Conservation (phyloP, 2,797 vertebrate genomes). For the Psittacula echo region DNA sequence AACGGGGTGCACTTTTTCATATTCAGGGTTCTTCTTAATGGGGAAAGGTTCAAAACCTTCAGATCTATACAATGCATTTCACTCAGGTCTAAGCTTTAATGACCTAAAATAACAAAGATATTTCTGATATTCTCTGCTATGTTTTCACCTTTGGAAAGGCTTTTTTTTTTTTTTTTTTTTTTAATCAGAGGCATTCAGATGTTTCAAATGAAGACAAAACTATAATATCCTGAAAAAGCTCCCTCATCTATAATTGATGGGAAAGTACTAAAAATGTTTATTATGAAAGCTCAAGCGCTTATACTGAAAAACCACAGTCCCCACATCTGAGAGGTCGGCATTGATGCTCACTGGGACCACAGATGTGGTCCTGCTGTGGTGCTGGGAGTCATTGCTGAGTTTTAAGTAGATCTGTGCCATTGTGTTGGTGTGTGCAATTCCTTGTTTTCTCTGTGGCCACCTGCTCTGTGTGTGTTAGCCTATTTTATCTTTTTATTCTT, state of each 20-base stretch:
- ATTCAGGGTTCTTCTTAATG: slow-evolving; percentile 54
- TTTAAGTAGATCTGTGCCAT: background rate
- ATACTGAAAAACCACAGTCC: background rate
- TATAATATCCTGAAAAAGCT: slow-evolving; percentile 43
- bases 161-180: background rate
- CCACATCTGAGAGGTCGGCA: background rate
- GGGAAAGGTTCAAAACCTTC: slow-evolving; percentile 45
- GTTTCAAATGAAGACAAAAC: slow-evolving; percentile 60
- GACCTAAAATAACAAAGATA: slow-evolving; percentile 23
- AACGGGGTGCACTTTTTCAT: slow-evolving; percentile 52
- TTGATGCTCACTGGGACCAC: background rate
- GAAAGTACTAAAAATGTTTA: slow-evolving; percentile 48
- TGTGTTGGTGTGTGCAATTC: accelerated
- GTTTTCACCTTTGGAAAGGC: background rate
- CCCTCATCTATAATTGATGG: slow-evolving; percentile 29
- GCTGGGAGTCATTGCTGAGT: too few species aligned
- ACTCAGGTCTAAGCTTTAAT: slow-evolving; percentile 32
- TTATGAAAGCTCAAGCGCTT: background rate
- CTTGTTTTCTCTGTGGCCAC: background rate
- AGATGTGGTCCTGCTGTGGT: background rate
- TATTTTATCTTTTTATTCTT: background rate
- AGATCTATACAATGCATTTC: slow-evolving; percentile 14
- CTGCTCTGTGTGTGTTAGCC: accelerated
- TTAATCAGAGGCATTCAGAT: slow-evolving; percentile 52
- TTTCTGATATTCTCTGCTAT: slow-evolving; percentile 12